Evolutionary conservation across 2,113 vertebrate species (phyloP).

Genomic region (Diadophis punctatus): DNA sequence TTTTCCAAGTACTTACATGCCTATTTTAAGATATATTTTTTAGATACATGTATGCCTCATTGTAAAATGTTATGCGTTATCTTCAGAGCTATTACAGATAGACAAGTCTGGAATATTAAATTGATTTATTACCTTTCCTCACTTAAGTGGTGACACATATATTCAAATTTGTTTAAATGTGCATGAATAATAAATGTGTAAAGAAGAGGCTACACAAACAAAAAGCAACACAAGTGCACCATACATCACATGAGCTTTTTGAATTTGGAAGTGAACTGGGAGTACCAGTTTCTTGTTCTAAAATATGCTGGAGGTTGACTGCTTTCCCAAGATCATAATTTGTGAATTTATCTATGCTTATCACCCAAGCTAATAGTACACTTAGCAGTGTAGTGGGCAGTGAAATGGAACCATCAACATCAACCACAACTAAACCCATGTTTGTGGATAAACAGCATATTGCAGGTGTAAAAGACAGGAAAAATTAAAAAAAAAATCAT

Average conservation of each 20-base stretch:
- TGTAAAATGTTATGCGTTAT: not conserved
- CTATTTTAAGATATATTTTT: not conserved
- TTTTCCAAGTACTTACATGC: not conserved
- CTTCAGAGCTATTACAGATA: not conserved
- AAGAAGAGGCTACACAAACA: not conserved
- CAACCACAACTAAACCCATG: not conserved
- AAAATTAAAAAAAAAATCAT: not conserved
- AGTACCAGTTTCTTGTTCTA: not conserved
- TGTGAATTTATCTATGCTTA: not conserved
- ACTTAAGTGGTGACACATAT: not conserved
- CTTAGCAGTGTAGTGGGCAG: not conserved
- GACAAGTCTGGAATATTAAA: not conserved
- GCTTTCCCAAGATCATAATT: not conserved
- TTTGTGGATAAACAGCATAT: not conserved
- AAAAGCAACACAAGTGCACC: not conserved
- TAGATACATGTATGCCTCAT: not conserved
- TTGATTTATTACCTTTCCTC: not conserved
- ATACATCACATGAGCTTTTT: not conserved
- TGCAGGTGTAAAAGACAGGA: not conserved
- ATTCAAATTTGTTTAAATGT: not conserved
- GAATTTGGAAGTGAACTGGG: not conserved
- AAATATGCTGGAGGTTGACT: not conserved
- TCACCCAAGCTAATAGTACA: not conserved
- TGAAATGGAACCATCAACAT: not conserved
- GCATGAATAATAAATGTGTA: not conserved